phyloP scores from a whole-genome alignment of 2,797 vertebrate species.

The Myioborus melanocephalus region DNA sequence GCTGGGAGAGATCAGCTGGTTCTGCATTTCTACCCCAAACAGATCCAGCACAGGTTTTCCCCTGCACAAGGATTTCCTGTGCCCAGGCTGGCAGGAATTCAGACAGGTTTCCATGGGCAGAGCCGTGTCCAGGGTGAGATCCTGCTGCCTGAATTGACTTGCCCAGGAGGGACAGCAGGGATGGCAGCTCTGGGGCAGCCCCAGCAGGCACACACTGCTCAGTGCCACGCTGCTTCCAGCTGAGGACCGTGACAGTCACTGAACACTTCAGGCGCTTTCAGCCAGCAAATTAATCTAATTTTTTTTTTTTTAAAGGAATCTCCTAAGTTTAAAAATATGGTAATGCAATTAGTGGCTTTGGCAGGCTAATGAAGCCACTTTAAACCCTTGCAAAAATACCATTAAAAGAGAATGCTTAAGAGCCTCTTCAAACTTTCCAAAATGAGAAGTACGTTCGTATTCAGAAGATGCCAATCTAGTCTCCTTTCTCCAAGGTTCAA shows the following conservation, averaged over 20 bases:
- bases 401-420: slow-evolving; percentile 70
- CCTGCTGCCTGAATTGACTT: accelerated
- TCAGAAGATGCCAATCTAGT: slow-evolving; percentile 72
- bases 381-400: slow-evolving; percentile 68
- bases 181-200: not conserved
- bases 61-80: not conserved
- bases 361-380: slow-evolving; percentile 74
- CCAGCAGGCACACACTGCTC: not conserved
- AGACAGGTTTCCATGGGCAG: not conserved
- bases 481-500: slow-evolving; percentile 73
- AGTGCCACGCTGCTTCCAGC: not conserved
- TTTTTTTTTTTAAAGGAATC: not conserved
- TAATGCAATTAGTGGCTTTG: slow-evolving; percentile 77
- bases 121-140: not conserved
- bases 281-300: slow-evolving; percentile 14
- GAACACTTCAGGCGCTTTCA: not conserved
- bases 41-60: not conserved
- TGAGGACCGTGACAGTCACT: not conserved
- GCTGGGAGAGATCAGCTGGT: not conserved
- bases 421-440: slow-evolving; percentile 78
- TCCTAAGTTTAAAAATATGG: slow-evolving; percentile 76
- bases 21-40: not conserved
- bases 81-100: not conserved
- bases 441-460: slow-evolving; percentile 69
- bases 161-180: not conserved